A percentile compares a stretch with the other conserved stretches of the same genome.
Evolutionary conservation across 1,140 invertebrate genomes (phyloP).

Genomic region (Brachionus calyciflorus): DNA sequence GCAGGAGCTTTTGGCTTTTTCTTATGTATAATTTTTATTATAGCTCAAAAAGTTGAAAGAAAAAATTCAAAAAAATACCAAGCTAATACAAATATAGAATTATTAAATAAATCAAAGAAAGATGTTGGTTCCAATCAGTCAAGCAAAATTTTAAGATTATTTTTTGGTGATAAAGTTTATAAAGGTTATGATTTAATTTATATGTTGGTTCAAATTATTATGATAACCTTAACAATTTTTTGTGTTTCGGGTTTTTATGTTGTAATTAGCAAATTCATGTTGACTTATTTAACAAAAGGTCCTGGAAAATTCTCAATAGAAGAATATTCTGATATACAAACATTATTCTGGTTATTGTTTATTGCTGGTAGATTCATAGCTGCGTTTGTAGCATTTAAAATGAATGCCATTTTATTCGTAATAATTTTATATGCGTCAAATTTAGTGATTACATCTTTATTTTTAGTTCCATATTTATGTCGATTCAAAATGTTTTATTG

Average conservation of each 20-base stretch:
- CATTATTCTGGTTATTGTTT: conserved; percentile 24
- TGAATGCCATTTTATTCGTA: conserved; percentile 22
- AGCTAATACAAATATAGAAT: background rate
- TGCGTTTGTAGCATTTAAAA: conserved; percentile 13
- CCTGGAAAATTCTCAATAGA: background rate
- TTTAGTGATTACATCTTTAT: background rate
- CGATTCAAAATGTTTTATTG: conserved; percentile 9
- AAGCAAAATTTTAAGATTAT: background rate
- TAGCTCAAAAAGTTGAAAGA: background rate
- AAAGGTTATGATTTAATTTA: background rate
- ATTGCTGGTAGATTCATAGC: background rate
- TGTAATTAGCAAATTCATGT: conserved; percentile 16
- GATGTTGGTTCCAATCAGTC: too few relatives aligned
- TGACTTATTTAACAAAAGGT: conserved; percentile 34
- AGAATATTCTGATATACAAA: conserved; percentile 2
- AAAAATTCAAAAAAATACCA: background rate
- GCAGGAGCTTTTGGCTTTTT: background rate
- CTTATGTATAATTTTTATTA: background rate
- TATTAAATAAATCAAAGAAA: background rate
- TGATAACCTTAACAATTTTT: background rate
- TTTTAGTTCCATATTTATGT: conserved; percentile 6
- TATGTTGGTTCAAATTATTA: background rate
- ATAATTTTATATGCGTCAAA: background rate
- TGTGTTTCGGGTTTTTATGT: background rate
- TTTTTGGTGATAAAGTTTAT: conserved; percentile 32